These are phyloP conservation scores for Dione vanillae DNA, from an alignment of 2,888 invertebrate species.

Conservation along the genomic window DNA sequence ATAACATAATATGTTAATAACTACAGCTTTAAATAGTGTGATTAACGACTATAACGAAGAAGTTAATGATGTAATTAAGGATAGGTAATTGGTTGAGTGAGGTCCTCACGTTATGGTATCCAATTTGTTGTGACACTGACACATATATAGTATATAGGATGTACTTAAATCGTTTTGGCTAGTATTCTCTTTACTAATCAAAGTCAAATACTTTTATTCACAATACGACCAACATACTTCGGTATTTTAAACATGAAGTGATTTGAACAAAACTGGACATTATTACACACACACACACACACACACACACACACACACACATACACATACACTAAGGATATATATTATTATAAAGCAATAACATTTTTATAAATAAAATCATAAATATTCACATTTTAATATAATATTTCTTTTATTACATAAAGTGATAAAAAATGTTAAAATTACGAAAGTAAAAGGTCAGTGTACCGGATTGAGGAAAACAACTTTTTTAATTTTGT, in stretches of 20 bases:
- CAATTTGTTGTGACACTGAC: constrained; percentile 17
- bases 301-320: too few species aligned
- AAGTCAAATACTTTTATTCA: too few species aligned
- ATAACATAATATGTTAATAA: constrained; percentile 8
- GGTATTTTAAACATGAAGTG: too few species aligned
- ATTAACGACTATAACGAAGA: background rate
- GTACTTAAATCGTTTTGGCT: too few species aligned
- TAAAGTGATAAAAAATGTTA: constrained; percentile 11
- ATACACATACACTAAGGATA: too few species aligned
- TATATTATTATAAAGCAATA: background rate
- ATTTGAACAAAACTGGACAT: too few species aligned
- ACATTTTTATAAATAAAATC: background rate
- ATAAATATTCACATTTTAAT: background rate
- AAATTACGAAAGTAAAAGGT: constrained; percentile 39
- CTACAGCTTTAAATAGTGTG: constrained; percentile 1
- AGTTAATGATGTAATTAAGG: constrained; percentile 15
- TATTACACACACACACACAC: too few species aligned
- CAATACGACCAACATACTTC: too few species aligned
- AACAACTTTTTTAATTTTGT: constrained; percentile 27
- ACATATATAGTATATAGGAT: too few species aligned
- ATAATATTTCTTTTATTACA: background rate
- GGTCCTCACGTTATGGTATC: background rate
- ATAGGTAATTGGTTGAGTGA: constrained; percentile 2
- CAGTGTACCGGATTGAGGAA: constrained; percentile 37
- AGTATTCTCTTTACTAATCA: too few species aligned